Evolutionary conservation across 2,888 invertebrate species (phyloP), one percentile per base, ranked within the genome.

Genomic region (Drosophila monieri): DNA sequence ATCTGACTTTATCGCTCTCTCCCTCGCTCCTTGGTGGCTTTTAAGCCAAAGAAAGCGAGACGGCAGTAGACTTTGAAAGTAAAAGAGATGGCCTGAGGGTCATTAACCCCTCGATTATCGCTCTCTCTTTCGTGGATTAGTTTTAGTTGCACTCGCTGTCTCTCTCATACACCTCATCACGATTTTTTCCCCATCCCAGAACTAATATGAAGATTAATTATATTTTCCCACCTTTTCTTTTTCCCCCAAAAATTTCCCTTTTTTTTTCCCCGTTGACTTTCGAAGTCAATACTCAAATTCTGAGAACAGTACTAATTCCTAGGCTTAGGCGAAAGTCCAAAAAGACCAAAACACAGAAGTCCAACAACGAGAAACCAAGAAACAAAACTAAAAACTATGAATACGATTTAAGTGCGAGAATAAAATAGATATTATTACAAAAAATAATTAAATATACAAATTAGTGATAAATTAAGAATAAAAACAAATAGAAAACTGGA

Each of bases 261-360:
- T 52, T 58, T 37, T 65, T 77, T 43, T 51, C 32, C 35, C 9
- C 12, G 5, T n/a, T 35, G 49, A 51, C 10, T 21, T 54, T 27
- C 74, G 27, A 27, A 88, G 89, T 86, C 88, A 88, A 86, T 89
- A 88, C 85, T 89, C 85, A 89, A 89, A 78, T 66, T 79, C 80
- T 78, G 89, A 88, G 76, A 84, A 71, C 72, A 88, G 87, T 85
- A 80, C 77, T 78, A 86, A 78, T 73, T 75, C 73, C 74, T 81
- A 89, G 80, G 71, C 72, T 72, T 73, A 88, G 71, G 71, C 67
- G 71, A 76, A 62, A 54, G 15, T 48, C 23, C 21, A 21, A 52
- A 71, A 25, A 43, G 43, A 51, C 32, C 15, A 47, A 41, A 61
- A 46, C 27, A n/a, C 32, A 35, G 53, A 46, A 57, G 62, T 77